Evolutionary conservation across 2,888 invertebrate species (phyloP).

Genomic region (Fragum fragum): DNA sequence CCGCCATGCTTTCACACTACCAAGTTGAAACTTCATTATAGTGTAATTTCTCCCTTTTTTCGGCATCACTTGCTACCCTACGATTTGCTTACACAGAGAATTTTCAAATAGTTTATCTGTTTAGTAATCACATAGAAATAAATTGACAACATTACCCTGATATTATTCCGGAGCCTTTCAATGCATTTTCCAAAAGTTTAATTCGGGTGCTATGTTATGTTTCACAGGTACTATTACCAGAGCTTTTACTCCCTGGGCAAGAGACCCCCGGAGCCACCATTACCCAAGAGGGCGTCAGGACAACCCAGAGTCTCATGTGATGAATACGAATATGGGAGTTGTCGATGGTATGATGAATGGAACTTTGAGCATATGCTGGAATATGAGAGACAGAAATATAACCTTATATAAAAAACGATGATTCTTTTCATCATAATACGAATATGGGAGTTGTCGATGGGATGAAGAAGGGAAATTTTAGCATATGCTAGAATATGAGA

Average conservation of each 20-base stretch:
- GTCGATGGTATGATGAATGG: conserved; percentile 85
- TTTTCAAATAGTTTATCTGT: too few species aligned
- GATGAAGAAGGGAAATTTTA: conserved; percentile 85
- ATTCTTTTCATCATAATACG: too few species aligned
- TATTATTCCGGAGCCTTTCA: too few species aligned
- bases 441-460: conserved; percentile 84
- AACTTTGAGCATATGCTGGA: conserved; percentile 82
- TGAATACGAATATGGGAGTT: conserved; percentile 83
- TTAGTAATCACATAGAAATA: too few species aligned
- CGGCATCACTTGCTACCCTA: too few species aligned
- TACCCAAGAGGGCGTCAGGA: conserved; percentile 74
- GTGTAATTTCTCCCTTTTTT: too few species aligned
- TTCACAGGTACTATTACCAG: conserved; percentile 85
- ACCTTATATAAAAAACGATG: neutral
- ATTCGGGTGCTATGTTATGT: too few species aligned
- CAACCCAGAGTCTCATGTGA: conserved; percentile 83
- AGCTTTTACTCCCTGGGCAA: conserved; percentile 85
- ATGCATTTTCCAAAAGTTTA: too few species aligned
- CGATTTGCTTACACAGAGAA: too few species aligned
- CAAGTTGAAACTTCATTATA: too few species aligned
- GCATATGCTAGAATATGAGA: conserved; percentile 80
- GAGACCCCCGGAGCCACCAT: conserved; percentile 79
- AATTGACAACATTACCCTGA: too few species aligned
- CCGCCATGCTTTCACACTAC: too few species aligned
- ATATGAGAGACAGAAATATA: conserved; percentile 75